These are phyloP conservation scores for Dinothrombium tinctorium DNA, from an alignment of 1,140 invertebrate species.

Conservation along the genomic window DNA sequence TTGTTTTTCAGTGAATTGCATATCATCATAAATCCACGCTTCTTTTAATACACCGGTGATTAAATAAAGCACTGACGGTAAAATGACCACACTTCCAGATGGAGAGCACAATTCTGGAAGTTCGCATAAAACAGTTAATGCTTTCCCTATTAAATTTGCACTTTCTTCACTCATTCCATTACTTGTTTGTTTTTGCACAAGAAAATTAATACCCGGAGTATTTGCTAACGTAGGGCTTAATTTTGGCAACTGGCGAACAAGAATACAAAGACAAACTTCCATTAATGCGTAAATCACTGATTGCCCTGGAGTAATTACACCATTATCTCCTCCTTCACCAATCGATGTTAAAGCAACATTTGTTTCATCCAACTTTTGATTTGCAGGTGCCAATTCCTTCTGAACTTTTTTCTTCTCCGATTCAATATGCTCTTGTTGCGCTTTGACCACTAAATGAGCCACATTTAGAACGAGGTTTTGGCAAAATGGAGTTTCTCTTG, in stretches of 20 bases:
- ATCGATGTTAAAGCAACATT: slow-evolving; percentile 18
- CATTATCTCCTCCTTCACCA: slow-evolving; percentile 51
- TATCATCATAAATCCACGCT: slow-evolving; percentile 17
- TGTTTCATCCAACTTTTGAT: slow-evolving; percentile 20
- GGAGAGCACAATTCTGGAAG: slow-evolving; percentile 49
- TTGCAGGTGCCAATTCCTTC: slow-evolving; percentile 22
- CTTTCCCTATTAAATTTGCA: slow-evolving; percentile 42
- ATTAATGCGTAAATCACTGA: slow-evolving; percentile 77
- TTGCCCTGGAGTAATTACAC: slow-evolving; percentile 55
- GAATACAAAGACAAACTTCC: slow-evolving; percentile 74
- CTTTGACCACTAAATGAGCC: slow-evolving; percentile 51
- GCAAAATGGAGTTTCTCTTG: slow-evolving; percentile 50
- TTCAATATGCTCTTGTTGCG: slow-evolving; percentile 46
- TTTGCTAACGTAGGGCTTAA: slow-evolving; percentile 48
- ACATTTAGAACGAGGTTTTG: slow-evolving; percentile 67
- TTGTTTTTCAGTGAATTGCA: slow-evolving; percentile 17
- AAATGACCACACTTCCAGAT: slow-evolving; percentile 50
- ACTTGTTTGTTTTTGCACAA: slow-evolving; percentile 16
- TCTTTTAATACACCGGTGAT: slow-evolving; percentile 67
- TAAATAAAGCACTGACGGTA: slow-evolving; percentile 77
- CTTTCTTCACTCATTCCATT: slow-evolving; percentile 27
- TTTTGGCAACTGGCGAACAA: slow-evolving; percentile 64
- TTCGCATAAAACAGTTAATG: slow-evolving; percentile 42
- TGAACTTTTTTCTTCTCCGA: slow-evolving; percentile 29
- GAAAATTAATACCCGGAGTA: slow-evolving; percentile 18